phyloP scores from a whole-genome alignment of 2,888 invertebrate species.

The Alsophila aescularia region DNA sequence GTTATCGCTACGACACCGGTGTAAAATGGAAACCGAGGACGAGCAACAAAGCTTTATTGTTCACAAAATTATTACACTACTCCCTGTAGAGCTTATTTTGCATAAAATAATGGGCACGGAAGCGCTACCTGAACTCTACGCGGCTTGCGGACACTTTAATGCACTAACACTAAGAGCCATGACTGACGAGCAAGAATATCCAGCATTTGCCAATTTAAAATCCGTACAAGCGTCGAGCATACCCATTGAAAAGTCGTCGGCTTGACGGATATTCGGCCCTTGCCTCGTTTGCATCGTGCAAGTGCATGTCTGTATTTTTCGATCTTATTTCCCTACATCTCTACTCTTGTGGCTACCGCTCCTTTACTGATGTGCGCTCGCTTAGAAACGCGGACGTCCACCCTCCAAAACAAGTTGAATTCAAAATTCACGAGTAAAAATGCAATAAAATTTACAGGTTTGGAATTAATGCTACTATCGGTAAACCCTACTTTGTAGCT shows the following conservation, averaged over 20 bases:
- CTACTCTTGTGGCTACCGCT: slow-evolving; percentile 2
- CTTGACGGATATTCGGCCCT: slow-evolving; percentile 44
- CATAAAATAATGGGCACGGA: slow-evolving; percentile 69
- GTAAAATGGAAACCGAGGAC: slow-evolving; percentile 43
- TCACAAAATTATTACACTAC: slow-evolving; percentile 66
- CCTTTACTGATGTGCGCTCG: slow-evolving; percentile 2
- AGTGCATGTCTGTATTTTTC: slow-evolving; percentile 39
- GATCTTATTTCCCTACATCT: slow-evolving; percentile 35
- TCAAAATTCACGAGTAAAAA: too few relatives aligned
- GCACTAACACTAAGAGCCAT: slow-evolving; percentile 62
- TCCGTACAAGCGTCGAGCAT: slow-evolving; percentile 41
- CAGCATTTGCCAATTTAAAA: slow-evolving; percentile 53
- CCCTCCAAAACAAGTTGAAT: background rate
- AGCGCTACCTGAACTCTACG: slow-evolving; percentile 53
- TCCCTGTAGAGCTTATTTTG: slow-evolving; percentile 62
- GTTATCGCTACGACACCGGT: slow-evolving; percentile 35
- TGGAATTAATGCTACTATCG: too few relatives aligned
- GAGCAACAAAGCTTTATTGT: slow-evolving; percentile 64
- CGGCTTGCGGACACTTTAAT: slow-evolving; percentile 62
- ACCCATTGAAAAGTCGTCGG: slow-evolving; percentile 50
- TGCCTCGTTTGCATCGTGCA: slow-evolving; percentile 41
- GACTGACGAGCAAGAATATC: slow-evolving; percentile 55
- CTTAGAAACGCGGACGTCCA: background rate
- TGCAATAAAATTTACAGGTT: too few relatives aligned
- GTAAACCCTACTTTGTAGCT: too few relatives aligned